Base-by-base conservation (phyloP, 2,113 vertebrate genomes). In the Astatotilapia flaviijosephi region DNA sequence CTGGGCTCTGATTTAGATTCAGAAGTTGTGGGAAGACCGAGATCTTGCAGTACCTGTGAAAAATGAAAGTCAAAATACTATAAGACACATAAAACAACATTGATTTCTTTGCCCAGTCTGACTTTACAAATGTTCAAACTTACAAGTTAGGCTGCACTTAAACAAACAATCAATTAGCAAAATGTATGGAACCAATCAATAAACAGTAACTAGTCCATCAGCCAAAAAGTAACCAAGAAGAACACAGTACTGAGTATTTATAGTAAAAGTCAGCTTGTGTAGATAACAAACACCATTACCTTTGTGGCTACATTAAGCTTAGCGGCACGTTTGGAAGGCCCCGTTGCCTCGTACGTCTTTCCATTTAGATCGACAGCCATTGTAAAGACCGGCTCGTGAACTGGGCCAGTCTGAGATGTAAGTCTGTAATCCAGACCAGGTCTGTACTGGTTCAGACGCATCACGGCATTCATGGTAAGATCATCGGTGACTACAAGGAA, bases 301-400 rank as follows among this genome's bases (percentile, higher is more conserved):
- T 99, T 99, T n/a, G 97, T 97, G 0, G 99, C 98, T 81, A 99
- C 97, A 3, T 98, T 97, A 2, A 99, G 95, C 58, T 99, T 99
- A 6, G 99, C 98, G 0, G 97, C 97, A 89, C 98, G 97, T 90
- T 99, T 99, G 45, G 98, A 99, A 0, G 98, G 97, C 2, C 99
- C 98, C 0, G 97, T 98, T 0, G 98, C 97, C 93, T 99, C 97
- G 0, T 98, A 99, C 0, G 96, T 97, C 33, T 96, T 97, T 21
- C 98, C 98, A 1, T 98, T 97, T 0, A 99, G 96, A 51, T 99
- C 98, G 62, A 99, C 98, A 1, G 97, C 96, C 98, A 99, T 99
- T 1, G 97, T 98, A 85, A 99, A 99, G 58, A 99, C 97, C 2
- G 99, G 98, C 7, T 97, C 98, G 0, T 99, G 99, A 58, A 99